Evolutionary conservation across 2,113 vertebrate genomes (phyloP), one percentile per base, ranked within the genome.

Genomic region (Sorex fumeus): DNA sequence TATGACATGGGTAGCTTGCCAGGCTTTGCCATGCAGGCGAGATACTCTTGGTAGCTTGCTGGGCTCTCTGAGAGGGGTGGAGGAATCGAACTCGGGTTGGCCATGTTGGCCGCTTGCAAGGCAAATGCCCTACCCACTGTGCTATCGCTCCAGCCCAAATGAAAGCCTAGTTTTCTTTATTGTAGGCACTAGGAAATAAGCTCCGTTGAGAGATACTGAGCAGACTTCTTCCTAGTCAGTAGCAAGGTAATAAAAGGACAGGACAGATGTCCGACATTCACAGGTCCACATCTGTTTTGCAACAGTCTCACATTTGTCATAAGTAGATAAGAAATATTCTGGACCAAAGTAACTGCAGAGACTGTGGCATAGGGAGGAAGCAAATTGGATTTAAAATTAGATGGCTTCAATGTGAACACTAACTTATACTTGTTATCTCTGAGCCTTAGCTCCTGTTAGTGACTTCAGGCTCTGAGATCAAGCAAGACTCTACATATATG

Each of bases 401-500:
- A 53, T 53, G 13, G 12, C 18, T 53, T 53, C 53, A 6, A 19
- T 19, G 6, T 0, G 1, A 25, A 18, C 27, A 19, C 57, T 21
- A 2, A 19, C 8, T 9, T 0, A 7, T 34, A 2, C n/a, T 45
- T 9, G n/a, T n/a, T 1, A 11, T n/a, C 50, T 71, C 57, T 18
- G 13, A 10, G 34, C 28, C 13, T 11, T 57, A 5, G 40, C 28
- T 66, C 83, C 34, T 70, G 19, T 72, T 64, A 43, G 32, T 25
- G 0, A 3, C 18, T 18, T 47, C n/a, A 30, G 43, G 32, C 21
- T 30, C 6, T 3, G 23, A 53, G 27, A 2, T 79, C 60, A 32
- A 43, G 28, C 10, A 11, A 0, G 60, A 72, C 27, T 1, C 0
- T 28, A 0, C 2, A 1, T 0, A 27, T 2, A 0, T 1, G 21